Percentiles rank a stretch among this genome's conserved stretches.
Evolutionary conservation across 2,888 invertebrate species (phyloP).

Genomic region (Hemicrepidius hirtus): DNA sequence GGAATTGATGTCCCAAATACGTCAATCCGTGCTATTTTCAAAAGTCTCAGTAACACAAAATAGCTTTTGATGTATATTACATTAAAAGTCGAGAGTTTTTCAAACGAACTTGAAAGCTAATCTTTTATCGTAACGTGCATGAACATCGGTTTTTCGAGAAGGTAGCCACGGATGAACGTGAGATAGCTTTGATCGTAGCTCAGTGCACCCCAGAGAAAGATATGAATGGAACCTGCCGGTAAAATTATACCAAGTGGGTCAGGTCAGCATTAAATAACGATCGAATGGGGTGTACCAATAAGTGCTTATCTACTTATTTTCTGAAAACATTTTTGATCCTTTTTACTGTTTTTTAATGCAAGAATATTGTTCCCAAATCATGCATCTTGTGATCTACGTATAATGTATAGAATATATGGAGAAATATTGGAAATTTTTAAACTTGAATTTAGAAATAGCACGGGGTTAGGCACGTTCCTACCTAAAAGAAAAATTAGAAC

Average conservation of each 20-base stretch:
- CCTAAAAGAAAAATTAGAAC: too few relatives aligned
- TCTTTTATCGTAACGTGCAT: slow-evolving; percentile 32
- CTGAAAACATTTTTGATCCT: background rate
- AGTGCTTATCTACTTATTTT: slow-evolving; percentile 2
- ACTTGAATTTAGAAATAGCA: too few relatives aligned
- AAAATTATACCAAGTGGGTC: slow-evolving; percentile 56
- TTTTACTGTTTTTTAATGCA: too few relatives aligned
- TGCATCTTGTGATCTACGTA: too few relatives aligned
- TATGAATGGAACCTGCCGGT: slow-evolving; percentile 55
- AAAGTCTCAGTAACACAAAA: slow-evolving; percentile 19
- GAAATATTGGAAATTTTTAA: too few relatives aligned
- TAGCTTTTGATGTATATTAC: slow-evolving; percentile 27
- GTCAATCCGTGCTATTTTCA: slow-evolving; percentile 15
- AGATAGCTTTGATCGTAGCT: slow-evolving; percentile 59
- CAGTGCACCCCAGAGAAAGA: slow-evolving; percentile 57
- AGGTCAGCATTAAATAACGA: slow-evolving; percentile 60
- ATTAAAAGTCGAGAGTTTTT: slow-evolving; percentile 24
- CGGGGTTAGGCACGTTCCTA: too few relatives aligned
- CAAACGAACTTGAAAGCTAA: slow-evolving; percentile 25
- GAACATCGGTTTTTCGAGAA: slow-evolving; percentile 29
- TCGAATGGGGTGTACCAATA: slow-evolving; percentile 36
- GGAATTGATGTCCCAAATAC: slow-evolving; percentile 17
- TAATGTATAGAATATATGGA: too few relatives aligned
- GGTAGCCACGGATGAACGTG: slow-evolving; percentile 51
- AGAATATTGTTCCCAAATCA: too few relatives aligned